Evolutionary conservation across 2,113 vertebrate species (phyloP), one percentile per base, ranked within the genome.

Genomic region (Phocoena phocoena): DNA sequence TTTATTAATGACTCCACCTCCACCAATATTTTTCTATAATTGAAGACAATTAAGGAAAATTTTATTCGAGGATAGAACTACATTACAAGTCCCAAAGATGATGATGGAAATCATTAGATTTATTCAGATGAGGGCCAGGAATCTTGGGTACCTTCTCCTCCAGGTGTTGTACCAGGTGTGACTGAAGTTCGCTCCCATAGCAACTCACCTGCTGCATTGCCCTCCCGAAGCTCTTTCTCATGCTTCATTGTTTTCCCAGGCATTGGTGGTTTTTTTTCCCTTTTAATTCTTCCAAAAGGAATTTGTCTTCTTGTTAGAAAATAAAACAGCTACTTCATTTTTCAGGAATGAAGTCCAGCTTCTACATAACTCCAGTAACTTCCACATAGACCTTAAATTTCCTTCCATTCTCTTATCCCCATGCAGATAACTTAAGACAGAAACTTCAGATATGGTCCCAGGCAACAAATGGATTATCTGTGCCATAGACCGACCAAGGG

Each of bases 221-320:
- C 3, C 28, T 68, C 8, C 12, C 41, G 14, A n/a, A 18, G 13
- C 17, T 28, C 26, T 47, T 90, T 31, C 82, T 71, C 60, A 33
- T 63, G 55, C 4, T 36, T 88, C 60, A 26, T 82, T 85, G 55
- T 95, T 92, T 95, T 44, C 38, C n/a, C n/a, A 77, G 76, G 25
- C 14, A 14, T 60, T 44, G 50, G n/a, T 88, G 21, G 6, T 41
- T 14, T 79, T 8, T 71, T 33, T 33, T 28, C 28, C 2, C 50
- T 76, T 88, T 62, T 73, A 76, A 70, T 81, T 84, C 38, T 92
- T 96, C n/a, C 28, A 86, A 79, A 58, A 47, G 79, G 53, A 94
- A 68, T 47, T 12, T 70, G 68, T 47, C 9, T 70, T 73, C 80
- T 26, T 21, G 53, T 84, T 67, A 76, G 55, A 67, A 92, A 93